Conservation (phyloP, 2,113 vertebrate genomes). For the Grantiella picta region DNA sequence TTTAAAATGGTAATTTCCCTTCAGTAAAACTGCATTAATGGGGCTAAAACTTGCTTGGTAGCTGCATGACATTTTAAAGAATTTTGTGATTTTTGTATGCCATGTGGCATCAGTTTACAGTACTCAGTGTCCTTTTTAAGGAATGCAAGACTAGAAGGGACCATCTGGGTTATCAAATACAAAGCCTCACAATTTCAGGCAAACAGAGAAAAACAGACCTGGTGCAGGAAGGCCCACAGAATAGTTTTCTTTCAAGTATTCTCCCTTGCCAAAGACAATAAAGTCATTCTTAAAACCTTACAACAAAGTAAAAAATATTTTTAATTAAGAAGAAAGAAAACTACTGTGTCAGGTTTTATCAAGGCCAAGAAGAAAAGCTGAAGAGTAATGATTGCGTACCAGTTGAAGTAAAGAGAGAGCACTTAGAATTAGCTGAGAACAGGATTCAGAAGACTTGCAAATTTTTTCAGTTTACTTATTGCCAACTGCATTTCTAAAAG, state of each 20-base stretch:
- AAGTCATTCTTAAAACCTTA: not conserved
- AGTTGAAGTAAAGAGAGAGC: not conserved
- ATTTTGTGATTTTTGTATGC: not conserved
- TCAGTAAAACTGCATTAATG: not conserved
- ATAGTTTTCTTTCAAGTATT: not conserved
- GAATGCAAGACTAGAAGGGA: not conserved
- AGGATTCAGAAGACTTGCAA: not conserved
- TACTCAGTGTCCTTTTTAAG: not conserved
- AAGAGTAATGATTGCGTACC: not conserved
- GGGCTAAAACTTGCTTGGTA: not conserved
- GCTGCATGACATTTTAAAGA: not conserved
- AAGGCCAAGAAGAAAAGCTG: not conserved
- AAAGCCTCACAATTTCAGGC: not conserved
- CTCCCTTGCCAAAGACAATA: not conserved
- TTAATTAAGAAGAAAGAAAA: not conserved
- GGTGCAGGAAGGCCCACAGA: not conserved
- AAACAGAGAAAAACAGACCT: not conserved
- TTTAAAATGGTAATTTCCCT: not conserved
- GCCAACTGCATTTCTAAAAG: not conserved
- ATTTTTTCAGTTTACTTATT: not conserved
- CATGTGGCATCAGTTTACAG: conserved; percentile 11
- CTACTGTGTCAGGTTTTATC: not conserved
- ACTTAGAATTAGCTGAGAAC: not conserved
- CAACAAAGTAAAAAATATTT: not conserved
- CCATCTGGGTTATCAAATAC: conserved; percentile 47